Evolutionary conservation across 2,888 invertebrate genomes (phyloP), one percentile per base, ranked within the genome.

Genomic region (Phrixothrix hirtus): DNA sequence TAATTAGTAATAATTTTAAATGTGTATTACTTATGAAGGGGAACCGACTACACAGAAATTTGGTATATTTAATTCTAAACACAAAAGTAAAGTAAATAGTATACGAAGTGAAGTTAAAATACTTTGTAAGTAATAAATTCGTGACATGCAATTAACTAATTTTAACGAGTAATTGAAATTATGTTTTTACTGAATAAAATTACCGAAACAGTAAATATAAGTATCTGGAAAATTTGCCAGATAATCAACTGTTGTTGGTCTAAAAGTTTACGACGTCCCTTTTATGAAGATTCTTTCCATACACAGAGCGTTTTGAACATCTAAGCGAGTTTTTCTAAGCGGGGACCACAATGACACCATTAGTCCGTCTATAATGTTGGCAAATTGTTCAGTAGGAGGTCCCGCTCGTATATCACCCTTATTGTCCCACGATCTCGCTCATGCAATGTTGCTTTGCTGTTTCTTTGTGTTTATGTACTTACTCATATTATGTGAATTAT

Each of bases 341-440:
- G 50, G 52, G 57, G 62, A 56, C 61, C 65, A 72, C 73, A 73
- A 73, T 72, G 69, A 72, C 68, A 71, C 73, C 74, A 74, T 75
- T 75, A 74, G 75, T 71, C 69, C 70, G 67, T 68, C 74, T 69
- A 72, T 75, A 75, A 74, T 73, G 74, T 74, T 74, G 73, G 73
- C 74, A 75, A 75, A 75, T 75, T 75, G 75, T 74, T 71, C 72
- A 47, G 72, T 75, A 73, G 75, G 75, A 74, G 75, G 74, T 75
- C 73, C 73, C 46, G 55, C 58, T 64, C 68, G 69, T 75, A 73
- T 69, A 74, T 75, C 75, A 75, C 68, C 66, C 67, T 65, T 69
- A 69, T 72, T 72, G 72, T 73, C 72, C 69, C 69, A 67, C 68
- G 70, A 57, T 67, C 67, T 62, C 65, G 66, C 63, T 66, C 64